Evolutionary conservation across 1,140 invertebrate genomes (phyloP), one percentile per base, ranked within the genome.

Genomic region (Lepidurus packardi): DNA sequence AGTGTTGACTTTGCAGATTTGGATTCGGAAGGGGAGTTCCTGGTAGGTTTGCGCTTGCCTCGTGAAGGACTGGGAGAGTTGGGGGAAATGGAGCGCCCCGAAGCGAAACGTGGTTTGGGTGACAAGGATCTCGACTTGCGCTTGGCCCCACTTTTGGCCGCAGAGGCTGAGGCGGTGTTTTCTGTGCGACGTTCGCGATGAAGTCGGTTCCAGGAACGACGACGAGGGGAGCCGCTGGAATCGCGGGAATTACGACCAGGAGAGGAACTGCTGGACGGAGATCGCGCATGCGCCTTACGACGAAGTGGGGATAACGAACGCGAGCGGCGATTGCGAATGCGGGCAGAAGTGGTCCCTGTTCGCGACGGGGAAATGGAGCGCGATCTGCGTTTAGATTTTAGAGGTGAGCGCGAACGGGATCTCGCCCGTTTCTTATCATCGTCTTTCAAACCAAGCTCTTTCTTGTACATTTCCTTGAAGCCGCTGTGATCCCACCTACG

Each of bases 401-500:
- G 74, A 4, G 53, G 53, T 8, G 65, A 41, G 44, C 77, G 77
- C 16, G 77, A 78, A 3, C 78, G 78, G 9, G 65, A 43, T 7
- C 78, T 41, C 11, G 42, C 78, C 47, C 80, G 65, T 44, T 80
- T 79, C 75, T 77, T 81, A 1, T 65, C 53, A 8, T 65, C 53
- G 21, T 65, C 53, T 65, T 65, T 65, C 53, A 81, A 81, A 76
- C 82, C 81, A 80, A 84, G 83, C 77, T 84, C 82, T 53, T 84
- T 82, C 65, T 83, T 83, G 80, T 85, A 85, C 78, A 85, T 73
- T 78, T 85, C 84, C 79, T 84, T 84, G 80, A 82, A 85, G 53
- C 85, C 85, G 80, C 82, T 83, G 79, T 85, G 85, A 78, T 84
- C 85, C 85, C 85, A 85, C 77, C 85, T 84, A 80, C 79, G 7